Conservation (phyloP, 2,113 vertebrate genomes). For the Dendrocopos noguchii region DNA sequence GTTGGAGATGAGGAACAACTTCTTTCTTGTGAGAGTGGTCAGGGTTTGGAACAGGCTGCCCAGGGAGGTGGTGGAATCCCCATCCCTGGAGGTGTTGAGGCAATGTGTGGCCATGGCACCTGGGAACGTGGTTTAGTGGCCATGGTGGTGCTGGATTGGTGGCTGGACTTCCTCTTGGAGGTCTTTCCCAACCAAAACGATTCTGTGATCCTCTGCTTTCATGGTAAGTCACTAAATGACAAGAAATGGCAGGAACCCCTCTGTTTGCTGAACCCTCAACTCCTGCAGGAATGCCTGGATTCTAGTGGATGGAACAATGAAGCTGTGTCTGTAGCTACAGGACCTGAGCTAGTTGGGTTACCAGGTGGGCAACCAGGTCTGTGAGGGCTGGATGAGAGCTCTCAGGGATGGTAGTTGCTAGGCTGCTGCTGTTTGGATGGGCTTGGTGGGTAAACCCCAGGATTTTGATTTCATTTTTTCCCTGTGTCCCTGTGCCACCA, state of each 20-base stretch:
- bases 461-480: neutral
- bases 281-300: neutral
- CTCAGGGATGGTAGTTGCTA: neutral
- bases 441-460: neutral
- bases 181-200: no score
- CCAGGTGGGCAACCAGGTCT: neutral
- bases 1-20: no score
- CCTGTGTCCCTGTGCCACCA: neutral
- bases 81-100: no score
- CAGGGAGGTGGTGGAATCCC: no score
- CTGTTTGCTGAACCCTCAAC: neutral
- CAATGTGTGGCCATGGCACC: no score
- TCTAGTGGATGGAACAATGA: neutral
- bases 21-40: no score
- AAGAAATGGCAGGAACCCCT: neutral
- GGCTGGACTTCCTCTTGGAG: no score
- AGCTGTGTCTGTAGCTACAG: neutral
- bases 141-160: no score
- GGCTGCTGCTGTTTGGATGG: neutral
- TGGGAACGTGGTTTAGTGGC: no score
- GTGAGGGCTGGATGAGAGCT: neutral
- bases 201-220: no score
- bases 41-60: no score
- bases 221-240: no score
- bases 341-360: neutral